Evolutionary conservation across 2,888 invertebrate species (phyloP).

Genomic region (Lampropteryx suffumata): DNA sequence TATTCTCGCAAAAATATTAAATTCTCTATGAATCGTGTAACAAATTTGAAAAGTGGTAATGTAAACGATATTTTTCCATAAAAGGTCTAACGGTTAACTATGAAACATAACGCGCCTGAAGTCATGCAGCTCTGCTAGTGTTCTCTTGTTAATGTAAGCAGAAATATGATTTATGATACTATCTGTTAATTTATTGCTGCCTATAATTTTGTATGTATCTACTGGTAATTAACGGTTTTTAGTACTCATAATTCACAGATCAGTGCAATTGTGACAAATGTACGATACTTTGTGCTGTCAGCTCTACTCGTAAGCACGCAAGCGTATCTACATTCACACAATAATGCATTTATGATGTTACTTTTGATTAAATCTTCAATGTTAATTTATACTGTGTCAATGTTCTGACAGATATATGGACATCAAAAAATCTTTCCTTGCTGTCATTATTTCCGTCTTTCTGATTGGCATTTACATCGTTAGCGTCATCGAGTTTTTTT

Average conservation of each 20-base stretch:
- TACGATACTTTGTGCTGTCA: constrained; percentile 9
- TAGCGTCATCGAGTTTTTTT: not conserved
- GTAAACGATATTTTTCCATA: not conserved
- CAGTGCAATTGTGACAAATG: constrained; percentile 22
- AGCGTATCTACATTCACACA: constrained; percentile 5
- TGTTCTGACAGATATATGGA: not conserved
- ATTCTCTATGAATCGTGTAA: no score
- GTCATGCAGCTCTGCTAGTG: not conserved
- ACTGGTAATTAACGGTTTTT: constrained; percentile 22
- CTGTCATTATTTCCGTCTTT: constrained; percentile 5
- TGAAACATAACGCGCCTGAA: not conserved
- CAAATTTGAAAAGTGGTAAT: no score
- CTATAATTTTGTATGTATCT: no score
- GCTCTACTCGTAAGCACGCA: constrained; percentile 18
- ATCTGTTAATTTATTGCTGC: constrained; percentile 18
- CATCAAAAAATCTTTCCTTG: no score
- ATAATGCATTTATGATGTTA: constrained; percentile 18
- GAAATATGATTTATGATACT: constrained; percentile 10
- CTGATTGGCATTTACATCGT: constrained; percentile 7
- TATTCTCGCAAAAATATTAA: no score
- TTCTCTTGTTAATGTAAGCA: not conserved
- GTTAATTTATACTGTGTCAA: constrained; percentile 13
- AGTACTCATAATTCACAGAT: constrained; percentile 20
- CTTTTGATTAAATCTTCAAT: constrained; percentile 14
- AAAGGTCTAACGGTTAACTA: not conserved